Percentiles rank a stretch among this genome's conserved stretches.
These are phyloP conservation scores for Myiagra hebetior DNA, from an alignment of 2,113 vertebrate species.

Conservation along the genomic window DNA sequence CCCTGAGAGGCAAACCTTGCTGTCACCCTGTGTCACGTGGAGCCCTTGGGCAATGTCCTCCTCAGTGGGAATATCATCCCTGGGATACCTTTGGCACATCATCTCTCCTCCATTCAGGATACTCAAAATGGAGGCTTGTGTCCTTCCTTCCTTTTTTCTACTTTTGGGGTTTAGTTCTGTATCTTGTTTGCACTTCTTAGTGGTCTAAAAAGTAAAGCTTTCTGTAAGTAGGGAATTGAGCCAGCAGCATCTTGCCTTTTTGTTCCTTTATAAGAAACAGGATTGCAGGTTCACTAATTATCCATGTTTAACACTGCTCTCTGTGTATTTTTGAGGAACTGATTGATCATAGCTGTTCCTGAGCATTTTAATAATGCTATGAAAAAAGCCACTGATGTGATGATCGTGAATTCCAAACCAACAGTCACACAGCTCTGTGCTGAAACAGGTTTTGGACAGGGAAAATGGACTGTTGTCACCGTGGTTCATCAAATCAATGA, in stretches of 20 bases:
- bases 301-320: background rate
- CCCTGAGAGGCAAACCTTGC: background rate
- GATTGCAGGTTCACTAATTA: background rate
- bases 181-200: background rate
- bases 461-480: accelerated
- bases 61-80: background rate
- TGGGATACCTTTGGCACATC: background rate
- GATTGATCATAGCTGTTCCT: background rate
- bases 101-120: background rate
- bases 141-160: background rate
- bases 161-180: background rate
- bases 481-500: background rate
- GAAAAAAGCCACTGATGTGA: background rate
- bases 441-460: background rate
- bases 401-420: background rate
- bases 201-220: background rate
- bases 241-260: background rate
- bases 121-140: background rate
- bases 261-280: background rate
- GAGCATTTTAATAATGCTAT: background rate
- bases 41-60: background rate
- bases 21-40: accelerated
- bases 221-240: background rate
- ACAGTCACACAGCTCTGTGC: background rate
- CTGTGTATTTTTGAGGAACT: background rate